phyloP scores from a whole-genome alignment of 2,888 invertebrate species.

The Ecdyonurus torrentis region DNA sequence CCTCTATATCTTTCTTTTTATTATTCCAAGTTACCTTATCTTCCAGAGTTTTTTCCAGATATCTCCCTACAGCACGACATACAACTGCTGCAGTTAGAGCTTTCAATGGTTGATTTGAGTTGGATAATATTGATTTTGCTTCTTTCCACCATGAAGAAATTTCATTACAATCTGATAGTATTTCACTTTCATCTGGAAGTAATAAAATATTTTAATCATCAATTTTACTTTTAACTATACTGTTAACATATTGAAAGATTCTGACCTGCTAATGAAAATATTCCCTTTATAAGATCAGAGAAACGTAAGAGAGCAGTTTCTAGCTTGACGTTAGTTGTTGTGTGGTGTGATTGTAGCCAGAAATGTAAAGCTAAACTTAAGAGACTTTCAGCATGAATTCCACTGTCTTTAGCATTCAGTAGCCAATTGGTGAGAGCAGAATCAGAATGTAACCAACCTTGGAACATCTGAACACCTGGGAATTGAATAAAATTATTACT shows the following conservation, averaged over 20 bases:
- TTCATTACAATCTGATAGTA: slow-evolving; percentile 45
- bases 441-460: slow-evolving; percentile 26
- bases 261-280: slow-evolving; percentile 43
- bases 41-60: slow-evolving; percentile 24
- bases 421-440: slow-evolving; percentile 25
- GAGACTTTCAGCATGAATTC: slow-evolving; percentile 44
- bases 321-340: slow-evolving; percentile 23
- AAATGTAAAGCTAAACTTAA: slow-evolving; percentile 52
- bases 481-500: too few species aligned
- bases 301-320: slow-evolving; percentile 49
- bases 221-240: not conserved
- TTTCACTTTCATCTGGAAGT: slow-evolving; percentile 29
- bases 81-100: slow-evolving; percentile 70
- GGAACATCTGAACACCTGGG: slow-evolving; percentile 26
- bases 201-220: not conserved
- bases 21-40: slow-evolving; percentile 14
- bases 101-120: slow-evolving; percentile 55
- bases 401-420: slow-evolving; percentile 26
- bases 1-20: too few species aligned
- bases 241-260: slow-evolving; percentile 11
- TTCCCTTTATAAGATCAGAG: slow-evolving; percentile 41
- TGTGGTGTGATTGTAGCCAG: slow-evolving; percentile 40
- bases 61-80: slow-evolving; percentile 54
- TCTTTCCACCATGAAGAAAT: slow-evolving; percentile 70
- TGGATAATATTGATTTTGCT: slow-evolving; percentile 51